These are phyloP conservation scores for Orbicella faveolata DNA, from an alignment of 64 coral and sea anemone genomes.

Conservation along the genomic window DNA sequence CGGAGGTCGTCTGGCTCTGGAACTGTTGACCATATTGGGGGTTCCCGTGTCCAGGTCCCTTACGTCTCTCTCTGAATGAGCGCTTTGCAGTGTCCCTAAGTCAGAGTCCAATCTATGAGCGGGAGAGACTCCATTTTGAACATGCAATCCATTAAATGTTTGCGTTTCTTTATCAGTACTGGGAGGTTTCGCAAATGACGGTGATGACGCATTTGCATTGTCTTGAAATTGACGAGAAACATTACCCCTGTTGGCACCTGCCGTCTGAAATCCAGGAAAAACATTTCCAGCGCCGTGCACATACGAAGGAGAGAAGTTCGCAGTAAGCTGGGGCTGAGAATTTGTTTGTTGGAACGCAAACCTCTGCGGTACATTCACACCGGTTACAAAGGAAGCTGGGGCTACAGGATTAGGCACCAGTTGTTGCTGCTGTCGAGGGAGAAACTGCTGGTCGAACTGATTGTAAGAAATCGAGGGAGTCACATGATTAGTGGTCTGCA, in stretches of 20 bases:
- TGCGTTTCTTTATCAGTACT: constrained; percentile 13
- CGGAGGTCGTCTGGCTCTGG: neutral
- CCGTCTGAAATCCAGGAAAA: neutral
- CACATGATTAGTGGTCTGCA: neutral
- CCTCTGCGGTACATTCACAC: constrained; percentile 3
- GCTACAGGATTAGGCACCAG: neutral
- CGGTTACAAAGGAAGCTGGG: neutral
- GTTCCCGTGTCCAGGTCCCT: neutral
- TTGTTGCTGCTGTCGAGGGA: constrained; percentile 21
- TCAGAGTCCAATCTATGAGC: neutral
- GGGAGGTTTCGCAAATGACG: neutral
- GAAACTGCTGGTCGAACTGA: constrained; percentile 1
- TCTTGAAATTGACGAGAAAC: neutral
- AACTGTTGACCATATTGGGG: neutral
- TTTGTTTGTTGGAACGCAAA: neutral
- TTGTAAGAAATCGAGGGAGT: neutral
- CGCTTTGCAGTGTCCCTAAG: neutral
- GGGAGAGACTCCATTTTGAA: neutral
- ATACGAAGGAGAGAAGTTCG: neutral
- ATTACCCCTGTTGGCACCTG: neutral
- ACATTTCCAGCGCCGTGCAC: neutral
- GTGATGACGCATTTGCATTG: neutral
- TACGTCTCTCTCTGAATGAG: neutral
- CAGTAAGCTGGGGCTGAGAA: neutral
- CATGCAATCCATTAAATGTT: neutral